These are phyloP conservation scores for Glyptemys insculpta DNA, from an alignment of 2,797 vertebrate species.

Conservation along the genomic window DNA sequence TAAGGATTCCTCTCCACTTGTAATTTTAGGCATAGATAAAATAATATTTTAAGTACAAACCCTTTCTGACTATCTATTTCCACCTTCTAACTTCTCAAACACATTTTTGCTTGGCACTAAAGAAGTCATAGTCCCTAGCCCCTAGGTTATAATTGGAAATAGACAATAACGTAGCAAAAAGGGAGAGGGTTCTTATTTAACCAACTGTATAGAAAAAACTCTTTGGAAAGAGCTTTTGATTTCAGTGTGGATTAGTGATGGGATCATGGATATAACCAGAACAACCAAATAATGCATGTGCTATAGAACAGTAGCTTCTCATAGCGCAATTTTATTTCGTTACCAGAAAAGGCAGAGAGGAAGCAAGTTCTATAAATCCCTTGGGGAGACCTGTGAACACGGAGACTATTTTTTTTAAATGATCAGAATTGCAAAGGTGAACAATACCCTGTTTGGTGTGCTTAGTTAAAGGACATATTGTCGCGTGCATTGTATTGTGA, in stretches of 20 bases:
- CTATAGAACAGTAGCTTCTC: neutral
- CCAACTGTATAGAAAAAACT: neutral
- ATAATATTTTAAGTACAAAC: neutral
- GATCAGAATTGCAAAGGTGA: neutral
- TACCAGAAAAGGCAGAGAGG: constrained; percentile 13
- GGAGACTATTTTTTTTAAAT: neutral
- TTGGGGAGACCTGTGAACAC: neutral
- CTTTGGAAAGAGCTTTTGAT: neutral
- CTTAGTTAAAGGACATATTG: neutral
- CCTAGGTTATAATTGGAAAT: neutral
- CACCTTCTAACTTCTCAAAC: constrained; percentile 1
- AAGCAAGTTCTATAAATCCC: constrained; percentile 4
- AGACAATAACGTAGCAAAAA: neutral
- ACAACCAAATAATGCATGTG: neutral
- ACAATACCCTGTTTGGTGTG: neutral
- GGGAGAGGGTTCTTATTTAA: neutral
- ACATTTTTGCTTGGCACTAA: neutral
- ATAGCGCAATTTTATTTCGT: neutral
- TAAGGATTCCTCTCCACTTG: constrained; percentile 29
- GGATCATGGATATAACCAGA: neutral
- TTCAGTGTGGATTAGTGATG: neutral
- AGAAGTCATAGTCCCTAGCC: neutral
- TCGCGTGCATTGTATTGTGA: neutral
- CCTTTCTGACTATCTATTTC: neutral
- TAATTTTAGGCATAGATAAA: neutral